phyloP scores from a whole-genome alignment of 2,888 invertebrate species.

The Baronia brevicornis region DNA sequence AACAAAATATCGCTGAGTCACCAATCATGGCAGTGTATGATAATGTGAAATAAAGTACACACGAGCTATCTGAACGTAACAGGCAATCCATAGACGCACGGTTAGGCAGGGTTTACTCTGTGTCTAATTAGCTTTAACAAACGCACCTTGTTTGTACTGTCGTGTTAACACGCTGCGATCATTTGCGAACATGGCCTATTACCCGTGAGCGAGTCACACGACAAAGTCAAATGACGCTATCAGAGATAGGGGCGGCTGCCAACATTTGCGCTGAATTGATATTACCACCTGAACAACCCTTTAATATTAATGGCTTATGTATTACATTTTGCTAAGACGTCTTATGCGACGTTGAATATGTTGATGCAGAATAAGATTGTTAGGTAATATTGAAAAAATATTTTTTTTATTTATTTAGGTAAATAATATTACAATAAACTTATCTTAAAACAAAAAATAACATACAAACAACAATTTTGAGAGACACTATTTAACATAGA shows the following conservation, averaged over 20 bases:
- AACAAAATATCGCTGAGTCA: too few relatives aligned
- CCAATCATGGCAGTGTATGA: too few relatives aligned
- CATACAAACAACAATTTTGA: not conserved
- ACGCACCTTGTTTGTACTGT: constrained; percentile 35
- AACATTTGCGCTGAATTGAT: constrained; percentile 11
- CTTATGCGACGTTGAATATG: too few relatives aligned
- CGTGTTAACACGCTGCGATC: constrained; percentile 37
- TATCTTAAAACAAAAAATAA: constrained; percentile 4
- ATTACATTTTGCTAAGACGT: too few relatives aligned
- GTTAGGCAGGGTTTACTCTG: constrained; percentile 30
- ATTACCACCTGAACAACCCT: constrained; percentile 4
- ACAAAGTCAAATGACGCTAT: constrained; percentile 24
- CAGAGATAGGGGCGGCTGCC: constrained; percentile 17
- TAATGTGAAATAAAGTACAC: constrained; percentile 2
- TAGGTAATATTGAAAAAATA: too few relatives aligned
- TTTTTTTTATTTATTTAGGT: too few relatives aligned
- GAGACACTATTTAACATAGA: too few relatives aligned
- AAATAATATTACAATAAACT: too few relatives aligned
- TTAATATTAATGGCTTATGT: not conserved
- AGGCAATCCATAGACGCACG: constrained; percentile 7
- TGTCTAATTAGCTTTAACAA: constrained; percentile 49
- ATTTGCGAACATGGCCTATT: constrained; percentile 30
- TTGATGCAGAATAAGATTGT: too few relatives aligned
- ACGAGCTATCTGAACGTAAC: constrained; percentile 8
- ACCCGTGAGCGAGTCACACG: constrained; percentile 21